phyloP scores from a whole-genome alignment of 2,888 invertebrate genomes.

The Sipha maydis region DNA sequence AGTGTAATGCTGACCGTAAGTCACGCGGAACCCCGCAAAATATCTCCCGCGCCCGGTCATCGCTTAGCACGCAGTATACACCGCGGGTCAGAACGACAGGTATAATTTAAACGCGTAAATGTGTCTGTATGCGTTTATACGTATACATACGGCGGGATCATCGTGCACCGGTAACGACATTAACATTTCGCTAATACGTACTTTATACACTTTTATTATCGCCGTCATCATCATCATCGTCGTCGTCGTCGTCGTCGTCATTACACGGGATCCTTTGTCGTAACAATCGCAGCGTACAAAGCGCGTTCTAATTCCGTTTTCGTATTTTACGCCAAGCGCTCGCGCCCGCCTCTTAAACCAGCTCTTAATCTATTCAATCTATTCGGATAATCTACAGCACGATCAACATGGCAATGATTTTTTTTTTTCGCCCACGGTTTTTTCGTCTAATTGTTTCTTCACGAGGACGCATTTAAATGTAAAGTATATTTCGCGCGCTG shows the following conservation, averaged over 20 bases:
- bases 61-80: too few relatives aligned
- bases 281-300: neutral
- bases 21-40: too few relatives aligned
- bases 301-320: slow-evolving; percentile 2
- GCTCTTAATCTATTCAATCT: neutral
- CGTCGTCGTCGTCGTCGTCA: neutral
- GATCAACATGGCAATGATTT: neutral
- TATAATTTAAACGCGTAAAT: neutral
- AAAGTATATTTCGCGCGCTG: too few relatives aligned
- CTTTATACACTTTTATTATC: neutral
- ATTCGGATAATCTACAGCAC: neutral
- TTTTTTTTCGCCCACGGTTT: neutral
- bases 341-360: neutral
- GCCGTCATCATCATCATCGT: neutral
- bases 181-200: neutral
- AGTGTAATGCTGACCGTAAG: too few relatives aligned
- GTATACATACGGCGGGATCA: neutral
- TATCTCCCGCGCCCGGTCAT: too few relatives aligned
- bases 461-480: neutral
- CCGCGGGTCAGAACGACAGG: too few relatives aligned
- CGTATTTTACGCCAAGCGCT: neutral
- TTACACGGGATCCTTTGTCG: neutral
- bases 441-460: neutral
- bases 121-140: too few relatives aligned
- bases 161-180: neutral